phyloP scores from a whole-genome alignment of 2,113 vertebrate genomes.

The Neolamprologus brichardi region DNA sequence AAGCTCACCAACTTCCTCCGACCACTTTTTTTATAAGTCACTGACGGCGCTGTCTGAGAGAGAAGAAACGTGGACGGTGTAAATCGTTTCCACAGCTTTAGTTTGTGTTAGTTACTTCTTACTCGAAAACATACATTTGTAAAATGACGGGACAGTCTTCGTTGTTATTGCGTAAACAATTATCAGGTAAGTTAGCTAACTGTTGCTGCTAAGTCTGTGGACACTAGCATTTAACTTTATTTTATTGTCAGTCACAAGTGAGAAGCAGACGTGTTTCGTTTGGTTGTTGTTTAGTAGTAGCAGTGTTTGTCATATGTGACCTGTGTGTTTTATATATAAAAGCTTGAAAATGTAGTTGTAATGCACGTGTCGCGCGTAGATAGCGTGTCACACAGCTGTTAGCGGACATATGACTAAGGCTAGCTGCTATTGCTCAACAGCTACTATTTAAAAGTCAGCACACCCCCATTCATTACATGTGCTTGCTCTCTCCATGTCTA shows the following conservation, averaged over 20 bases:
- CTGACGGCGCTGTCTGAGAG: background rate
- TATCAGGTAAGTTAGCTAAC: constrained; percentile 66
- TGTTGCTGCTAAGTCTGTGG: background rate
- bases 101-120: background rate
- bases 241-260: background rate
- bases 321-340: background rate
- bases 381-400: background rate
- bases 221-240: background rate
- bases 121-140: background rate
- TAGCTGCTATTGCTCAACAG: constrained; percentile 6
- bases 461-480: background rate
- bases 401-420: background rate
- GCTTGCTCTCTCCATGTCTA: background rate
- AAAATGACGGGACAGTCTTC: constrained; percentile 71
- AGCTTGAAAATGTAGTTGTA: background rate
- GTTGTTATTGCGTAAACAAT: constrained; percentile 73
- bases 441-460: background rate
- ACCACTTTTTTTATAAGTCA: background rate
- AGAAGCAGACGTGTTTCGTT: background rate
- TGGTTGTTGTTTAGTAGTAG: background rate
- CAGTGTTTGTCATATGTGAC: background rate
- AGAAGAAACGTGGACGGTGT: constrained; percentile 20
- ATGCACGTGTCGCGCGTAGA: background rate
- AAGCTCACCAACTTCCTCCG: fast-evolving
- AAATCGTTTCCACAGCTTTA: background rate